phyloP scores from a whole-genome alignment of 1,140 invertebrate species.

The Zophobas morio region DNA sequence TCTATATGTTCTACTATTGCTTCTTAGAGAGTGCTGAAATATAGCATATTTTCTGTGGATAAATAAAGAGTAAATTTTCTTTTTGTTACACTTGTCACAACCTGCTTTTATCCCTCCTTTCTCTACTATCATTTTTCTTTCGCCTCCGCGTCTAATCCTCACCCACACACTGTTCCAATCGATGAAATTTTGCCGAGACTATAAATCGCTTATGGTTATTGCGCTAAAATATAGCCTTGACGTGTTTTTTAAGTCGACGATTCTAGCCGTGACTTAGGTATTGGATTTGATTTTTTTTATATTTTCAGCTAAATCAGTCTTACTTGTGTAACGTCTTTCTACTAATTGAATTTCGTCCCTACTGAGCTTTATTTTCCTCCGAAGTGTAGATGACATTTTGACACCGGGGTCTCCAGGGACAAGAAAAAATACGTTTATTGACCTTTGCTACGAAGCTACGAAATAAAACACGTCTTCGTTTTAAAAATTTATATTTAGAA shows the following conservation, averaged over 20 bases:
- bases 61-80: too few species aligned
- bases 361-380: constrained; percentile 6
- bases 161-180: constrained; percentile 9
- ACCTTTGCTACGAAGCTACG: not conserved
- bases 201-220: not conserved
- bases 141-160: constrained; percentile 1
- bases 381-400: constrained; percentile 16
- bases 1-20: not conserved
- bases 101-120: not conserved
- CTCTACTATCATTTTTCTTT: constrained; percentile 8
- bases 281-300: too few species aligned
- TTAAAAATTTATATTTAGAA: constrained; percentile 43
- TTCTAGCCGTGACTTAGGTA: too few species aligned
- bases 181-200: not conserved
- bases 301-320: too few species aligned
- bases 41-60: too few species aligned
- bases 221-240: too few species aligned
- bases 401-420: not conserved
- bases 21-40: too few species aligned
- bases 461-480: not conserved
- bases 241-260: too few species aligned
- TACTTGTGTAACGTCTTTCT: not conserved
- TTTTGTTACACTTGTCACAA: not conserved
- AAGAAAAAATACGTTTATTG: too few species aligned
- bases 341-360: constrained; percentile 3